Base-by-base conservation (phyloP, 2,888 invertebrate genomes). In the Carabus problematicus region DNA sequence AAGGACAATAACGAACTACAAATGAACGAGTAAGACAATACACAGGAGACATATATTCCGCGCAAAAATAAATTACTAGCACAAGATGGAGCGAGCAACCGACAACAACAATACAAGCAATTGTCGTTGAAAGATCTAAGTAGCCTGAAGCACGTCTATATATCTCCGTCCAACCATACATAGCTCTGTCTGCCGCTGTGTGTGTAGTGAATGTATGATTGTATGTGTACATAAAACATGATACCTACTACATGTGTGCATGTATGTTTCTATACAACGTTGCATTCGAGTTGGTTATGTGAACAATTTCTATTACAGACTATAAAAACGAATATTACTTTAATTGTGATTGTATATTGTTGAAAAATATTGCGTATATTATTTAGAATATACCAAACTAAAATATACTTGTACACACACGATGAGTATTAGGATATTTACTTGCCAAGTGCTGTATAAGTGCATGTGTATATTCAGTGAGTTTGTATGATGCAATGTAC, bases 21-120 rank as follows among this genome's bases (percentile, higher is more conserved):
- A 45, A 11, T 45, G 45, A 45, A 45, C 45, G 14, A 6, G 14
- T 12, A 14, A 45, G 7, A 14, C 7, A 45, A 45, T 12, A 45
- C 45, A 45, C 45, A 3, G 45, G 45, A 45, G 45, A 45, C 45
- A 14, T 45, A 45, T 11, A 45, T 45, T 45, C 42, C 7, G 45
- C 7, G 11, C 3, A 45, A 45, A 45, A 45, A 14, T 45, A 45
- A 45, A 45, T 45, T 45, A 45, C 45, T 12, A 6, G 7, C n/a
- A 6, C 45, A 11, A 14, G 14, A 45, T 11, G 45, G 14, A 1
- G 14, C 42, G 29, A 29, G n/a, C n/a, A n/a, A n/a, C n/a, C n/a
- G n/a, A 45, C 45, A 14, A 45, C n/a, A 45, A 45, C 45, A 45
- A 1, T 12, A 45, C 7, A 12, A 45, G 14, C 11, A 45, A 14